Evolutionary conservation across 2,113 vertebrate species (phyloP), one percentile per base, ranked within the genome.

Genomic region (Geococcyx californianus): DNA sequence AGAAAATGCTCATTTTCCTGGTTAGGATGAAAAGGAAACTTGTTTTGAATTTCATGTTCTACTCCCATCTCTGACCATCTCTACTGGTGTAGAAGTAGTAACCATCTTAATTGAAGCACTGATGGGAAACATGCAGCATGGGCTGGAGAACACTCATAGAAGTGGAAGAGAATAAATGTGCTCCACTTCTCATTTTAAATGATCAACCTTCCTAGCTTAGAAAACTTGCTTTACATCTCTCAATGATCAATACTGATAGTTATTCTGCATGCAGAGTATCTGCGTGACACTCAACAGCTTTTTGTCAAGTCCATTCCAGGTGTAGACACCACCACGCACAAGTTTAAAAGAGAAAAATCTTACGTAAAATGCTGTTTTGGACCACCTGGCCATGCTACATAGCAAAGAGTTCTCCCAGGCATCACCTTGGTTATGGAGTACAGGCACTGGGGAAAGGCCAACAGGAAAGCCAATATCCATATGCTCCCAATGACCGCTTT

Each of bases 371-470:
- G 91, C 94, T 99, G 99, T 13, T 98, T 97, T n/a, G 95, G 96
- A 83, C 96, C 98, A 94, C 98, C 98, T 59, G 99, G 99, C 99
- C 99, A 99, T 45, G 98, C 98, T 95, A 99, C 98, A 24, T 99
- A 99, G 98, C 99, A 99, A 83, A 99, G 87, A 28, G 99, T 99
- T 95, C 99, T 98, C 29, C 90, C 97, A 15, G 98, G 99, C 92
- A 98, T 92, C 89, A 97, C 97, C 95, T 96, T 98, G 78, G 97
- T 98, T 97, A 98, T 99, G 83, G 99, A 99, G 97, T 99, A 99
- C 73, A 99, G 99, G 95, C 99, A 99, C 81, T 99, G 98, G 13
- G 99, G 99, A 87, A 99, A 99, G 28, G 99, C 99, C 91, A 99
- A 97, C 29, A 99, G 97, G 95, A 99, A 98, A 4, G 99, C 99